These are phyloP conservation scores for Pandion haliaetus DNA, from an alignment of 2,113 vertebrate genomes.

Conservation along the genomic window DNA sequence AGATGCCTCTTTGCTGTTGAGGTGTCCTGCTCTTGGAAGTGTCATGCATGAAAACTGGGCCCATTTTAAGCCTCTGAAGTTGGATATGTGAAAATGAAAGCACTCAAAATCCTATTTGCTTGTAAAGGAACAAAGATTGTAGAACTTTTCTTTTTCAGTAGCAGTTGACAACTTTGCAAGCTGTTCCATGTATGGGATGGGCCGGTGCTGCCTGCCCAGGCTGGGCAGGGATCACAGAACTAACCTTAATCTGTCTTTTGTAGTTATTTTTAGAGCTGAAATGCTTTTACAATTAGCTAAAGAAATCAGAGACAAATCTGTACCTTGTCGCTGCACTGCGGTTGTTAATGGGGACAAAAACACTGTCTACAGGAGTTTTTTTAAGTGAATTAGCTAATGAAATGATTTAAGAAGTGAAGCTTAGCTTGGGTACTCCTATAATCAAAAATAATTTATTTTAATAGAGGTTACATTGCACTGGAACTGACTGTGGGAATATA, in stretches of 20 bases:
- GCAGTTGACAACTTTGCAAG: not conserved
- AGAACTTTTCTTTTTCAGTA: not conserved
- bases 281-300: not conserved
- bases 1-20: not conserved
- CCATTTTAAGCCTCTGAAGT: not conserved
- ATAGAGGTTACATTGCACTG: not conserved
- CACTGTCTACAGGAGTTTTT: not conserved
- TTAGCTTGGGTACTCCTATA: slow-evolving; percentile 9
- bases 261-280: not conserved
- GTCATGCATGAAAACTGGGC: rapidly evolving
- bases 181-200: not conserved
- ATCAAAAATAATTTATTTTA: slow-evolving; percentile 43
- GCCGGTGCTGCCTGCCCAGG: not conserved
- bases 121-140: not conserved
- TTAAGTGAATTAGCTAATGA: slow-evolving; percentile 1
- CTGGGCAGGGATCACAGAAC: not conserved
- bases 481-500: not conserved
- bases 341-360: not conserved
- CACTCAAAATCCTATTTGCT: not conserved
- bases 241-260: not conserved
- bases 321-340: not conserved
- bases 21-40: not conserved
- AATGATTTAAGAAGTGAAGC: slow-evolving; percentile 19
- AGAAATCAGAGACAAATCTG: not conserved
- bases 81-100: not conserved